These are phyloP conservation scores for Salvelinus namaycush DNA, from an alignment of 2,113 vertebrate species.

Conservation along the genomic window DNA sequence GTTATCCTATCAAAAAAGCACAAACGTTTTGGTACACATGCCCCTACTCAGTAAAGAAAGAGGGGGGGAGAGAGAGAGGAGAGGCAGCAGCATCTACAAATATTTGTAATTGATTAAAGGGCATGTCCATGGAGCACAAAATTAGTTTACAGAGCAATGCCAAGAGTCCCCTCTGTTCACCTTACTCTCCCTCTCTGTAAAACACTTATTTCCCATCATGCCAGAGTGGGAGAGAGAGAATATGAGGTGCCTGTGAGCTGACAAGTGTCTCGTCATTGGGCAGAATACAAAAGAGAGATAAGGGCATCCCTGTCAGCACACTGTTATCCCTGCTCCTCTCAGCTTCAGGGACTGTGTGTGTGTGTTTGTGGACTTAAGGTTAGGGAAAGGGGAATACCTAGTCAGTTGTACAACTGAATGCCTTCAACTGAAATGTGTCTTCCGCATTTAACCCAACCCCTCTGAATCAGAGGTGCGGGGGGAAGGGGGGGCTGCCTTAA, in stretches of 20 bases:
- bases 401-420: no score
- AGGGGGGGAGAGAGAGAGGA: neutral
- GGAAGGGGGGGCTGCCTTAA: no score
- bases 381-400: no score
- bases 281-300: neutral
- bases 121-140: neutral
- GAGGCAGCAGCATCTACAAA: neutral
- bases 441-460: no score
- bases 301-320: neutral
- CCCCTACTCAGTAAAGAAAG: neutral
- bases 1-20: no score
- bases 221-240: neutral
- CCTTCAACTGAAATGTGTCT: no score
- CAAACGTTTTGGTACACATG: no score
- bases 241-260: neutral
- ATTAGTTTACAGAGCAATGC: neutral
- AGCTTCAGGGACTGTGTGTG: neutral
- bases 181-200: neutral
- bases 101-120: neutral
- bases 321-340: neutral
- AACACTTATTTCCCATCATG: no score
- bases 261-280: neutral
- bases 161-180: neutral
- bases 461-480: no score
- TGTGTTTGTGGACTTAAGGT: neutral